Conservation (phyloP, 2,113 vertebrate species). For the Climacteris rufus region DNA sequence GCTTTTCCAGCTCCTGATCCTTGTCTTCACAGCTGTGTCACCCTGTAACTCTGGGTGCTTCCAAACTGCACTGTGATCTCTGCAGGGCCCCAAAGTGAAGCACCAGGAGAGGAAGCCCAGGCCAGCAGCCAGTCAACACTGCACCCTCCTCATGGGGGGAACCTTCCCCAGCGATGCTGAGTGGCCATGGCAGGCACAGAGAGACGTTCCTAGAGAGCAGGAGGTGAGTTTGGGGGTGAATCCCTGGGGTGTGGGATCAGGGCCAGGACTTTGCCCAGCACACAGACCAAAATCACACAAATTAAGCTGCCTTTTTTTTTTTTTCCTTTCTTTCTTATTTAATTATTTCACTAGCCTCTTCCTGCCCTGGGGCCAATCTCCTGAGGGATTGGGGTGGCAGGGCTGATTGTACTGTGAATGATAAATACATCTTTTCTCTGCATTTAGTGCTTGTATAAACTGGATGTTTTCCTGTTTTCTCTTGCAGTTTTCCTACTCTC, state of each 20-base stretch:
- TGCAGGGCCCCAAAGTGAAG: background rate
- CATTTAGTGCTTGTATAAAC: background rate
- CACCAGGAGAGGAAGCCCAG: background rate
- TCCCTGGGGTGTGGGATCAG: background rate
- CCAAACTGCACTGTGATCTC: background rate
- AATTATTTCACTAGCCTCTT: background rate
- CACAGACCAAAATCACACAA: background rate
- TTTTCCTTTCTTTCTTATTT: too few relatives aligned
- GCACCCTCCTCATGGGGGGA: fast-evolving
- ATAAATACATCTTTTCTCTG: background rate
- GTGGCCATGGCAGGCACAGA: fast-evolving
- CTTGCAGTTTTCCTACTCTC: background rate
- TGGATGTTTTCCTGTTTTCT: background rate
- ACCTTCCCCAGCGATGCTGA: fast-evolving
- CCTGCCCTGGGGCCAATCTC: background rate
- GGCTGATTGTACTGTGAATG: background rate
- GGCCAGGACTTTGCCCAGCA: background rate
- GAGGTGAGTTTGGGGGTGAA: background rate
- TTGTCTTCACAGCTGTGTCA: background rate
- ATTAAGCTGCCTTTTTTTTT: background rate
- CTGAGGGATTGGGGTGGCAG: background rate
- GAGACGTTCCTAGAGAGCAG: background rate
- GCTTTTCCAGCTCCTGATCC: background rate
- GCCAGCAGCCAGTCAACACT: background rate
- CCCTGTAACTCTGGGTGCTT: background rate